Evolutionary conservation across 2,797 vertebrate genomes (phyloP).

Genomic region (Myotis findleyi): DNA sequence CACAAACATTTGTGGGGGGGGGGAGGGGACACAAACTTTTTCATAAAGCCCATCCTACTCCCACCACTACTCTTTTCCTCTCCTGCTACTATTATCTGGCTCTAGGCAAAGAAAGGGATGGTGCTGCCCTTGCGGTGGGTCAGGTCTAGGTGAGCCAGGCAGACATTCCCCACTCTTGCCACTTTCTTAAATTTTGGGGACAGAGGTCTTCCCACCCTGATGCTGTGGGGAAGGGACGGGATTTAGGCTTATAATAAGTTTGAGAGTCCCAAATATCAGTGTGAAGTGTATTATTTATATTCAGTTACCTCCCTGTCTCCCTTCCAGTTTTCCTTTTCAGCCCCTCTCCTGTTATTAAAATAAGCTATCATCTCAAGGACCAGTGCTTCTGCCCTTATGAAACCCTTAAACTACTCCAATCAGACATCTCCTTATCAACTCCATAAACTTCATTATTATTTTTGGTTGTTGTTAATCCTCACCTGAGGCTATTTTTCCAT

Average conservation of each 20-base stretch:
- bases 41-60: neutral
- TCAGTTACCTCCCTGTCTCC: neutral
- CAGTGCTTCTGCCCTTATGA: neutral
- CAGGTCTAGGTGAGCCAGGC: neutral
- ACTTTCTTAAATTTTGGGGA: constrained; percentile 18
- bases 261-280: neutral
- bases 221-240: neutral
- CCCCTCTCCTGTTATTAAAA: neutral
- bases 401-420: neutral
- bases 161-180: neutral
- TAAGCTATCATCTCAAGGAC: neutral
- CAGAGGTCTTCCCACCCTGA: neutral
- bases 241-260: neutral
- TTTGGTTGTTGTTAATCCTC: too few species aligned
- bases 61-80: neutral
- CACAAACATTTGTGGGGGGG: neutral
- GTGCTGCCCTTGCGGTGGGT: neutral
- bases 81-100: neutral
- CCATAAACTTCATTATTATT: neutral
- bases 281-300: constrained; percentile 8
- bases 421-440: neutral
- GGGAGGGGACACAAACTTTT: neutral
- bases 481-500: too few species aligned
- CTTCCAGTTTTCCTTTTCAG: constrained; percentile 8
- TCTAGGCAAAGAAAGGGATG: neutral